These are phyloP conservation scores for Steinernema khuongi DNA, from an alignment of 1,140 invertebrate genomes.

Conservation along the genomic window DNA sequence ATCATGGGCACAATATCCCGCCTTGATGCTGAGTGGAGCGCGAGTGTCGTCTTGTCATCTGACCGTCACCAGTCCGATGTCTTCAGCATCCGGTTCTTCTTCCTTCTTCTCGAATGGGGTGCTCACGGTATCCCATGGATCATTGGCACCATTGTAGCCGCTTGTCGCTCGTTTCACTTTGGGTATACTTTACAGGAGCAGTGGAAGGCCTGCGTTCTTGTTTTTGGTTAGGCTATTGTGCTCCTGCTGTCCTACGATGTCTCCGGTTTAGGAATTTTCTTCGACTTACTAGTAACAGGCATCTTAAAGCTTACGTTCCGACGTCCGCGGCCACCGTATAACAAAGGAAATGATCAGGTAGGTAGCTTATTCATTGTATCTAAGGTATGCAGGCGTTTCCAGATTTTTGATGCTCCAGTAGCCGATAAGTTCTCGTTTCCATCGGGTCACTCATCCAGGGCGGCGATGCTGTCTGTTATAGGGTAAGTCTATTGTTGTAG, in stretches of 20 bases:
- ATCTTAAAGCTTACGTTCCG: conserved; percentile 74
- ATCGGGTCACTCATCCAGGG: conserved; percentile 85
- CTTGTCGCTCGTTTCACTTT: conserved; percentile 17
- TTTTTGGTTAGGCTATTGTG: conserved; percentile 30
- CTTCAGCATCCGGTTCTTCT: conserved; percentile 26
- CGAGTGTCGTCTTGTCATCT: conserved; percentile 13
- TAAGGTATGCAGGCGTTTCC: conserved; percentile 58
- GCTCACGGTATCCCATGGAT: conserved; percentile 50
- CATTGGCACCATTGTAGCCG: neutral
- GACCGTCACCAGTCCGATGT: neutral
- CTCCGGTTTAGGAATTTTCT: conserved; percentile 69
- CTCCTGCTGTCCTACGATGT: neutral
- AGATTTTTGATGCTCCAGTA: conserved; percentile 66
- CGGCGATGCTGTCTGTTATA: conserved; percentile 67
- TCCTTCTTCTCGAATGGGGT: conserved; percentile 37
- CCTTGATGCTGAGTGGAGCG: conserved; percentile 10
- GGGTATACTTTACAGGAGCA: conserved; percentile 30
- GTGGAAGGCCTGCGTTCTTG: conserved; percentile 26
- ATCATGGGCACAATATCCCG: neutral
- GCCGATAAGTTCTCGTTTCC: conserved; percentile 90
- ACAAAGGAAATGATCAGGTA: conserved; percentile 67
- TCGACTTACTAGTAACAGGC: conserved; percentile 79
- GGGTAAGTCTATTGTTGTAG: conserved; percentile 29
- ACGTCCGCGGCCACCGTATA: conserved; percentile 68
- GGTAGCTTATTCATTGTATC: conserved; percentile 65